Evolutionary conservation across 2,113 vertebrate species (phyloP).

Genomic region (Phylloscopus whistleri): DNA sequence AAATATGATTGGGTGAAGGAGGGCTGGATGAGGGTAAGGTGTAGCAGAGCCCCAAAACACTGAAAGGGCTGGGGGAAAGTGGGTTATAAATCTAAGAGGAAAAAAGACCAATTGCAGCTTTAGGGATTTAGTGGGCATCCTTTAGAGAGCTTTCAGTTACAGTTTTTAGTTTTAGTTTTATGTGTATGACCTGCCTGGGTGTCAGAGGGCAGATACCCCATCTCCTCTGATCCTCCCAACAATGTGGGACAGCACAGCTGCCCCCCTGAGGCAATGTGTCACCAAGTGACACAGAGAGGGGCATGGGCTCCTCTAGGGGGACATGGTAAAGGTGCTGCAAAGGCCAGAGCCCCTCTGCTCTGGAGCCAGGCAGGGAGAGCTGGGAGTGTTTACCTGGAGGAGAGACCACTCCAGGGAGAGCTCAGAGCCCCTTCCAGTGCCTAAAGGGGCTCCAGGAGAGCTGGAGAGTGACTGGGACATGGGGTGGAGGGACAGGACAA

Average conservation of each 20-base stretch:
- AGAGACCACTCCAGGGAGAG: not conserved
- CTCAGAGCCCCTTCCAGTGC: accelerated
- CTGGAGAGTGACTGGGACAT: not conserved
- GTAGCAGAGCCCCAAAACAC: not conserved
- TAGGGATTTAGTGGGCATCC: not conserved
- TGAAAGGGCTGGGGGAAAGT: not conserved
- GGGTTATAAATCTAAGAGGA: not conserved
- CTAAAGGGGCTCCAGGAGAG: not conserved
- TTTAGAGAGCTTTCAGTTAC: not conserved
- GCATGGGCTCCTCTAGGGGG: not conserved
- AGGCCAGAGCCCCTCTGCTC: not conserved
- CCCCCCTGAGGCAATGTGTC: not conserved
- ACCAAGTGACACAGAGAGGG: not conserved
- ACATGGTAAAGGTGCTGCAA: not conserved
- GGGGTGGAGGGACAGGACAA: not conserved
- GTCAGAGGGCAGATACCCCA: not conserved
- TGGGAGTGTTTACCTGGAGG: not conserved
- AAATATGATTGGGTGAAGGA: not conserved
- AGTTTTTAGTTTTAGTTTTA: not conserved
- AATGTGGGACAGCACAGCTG: not conserved
- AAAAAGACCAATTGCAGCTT: not conserved
- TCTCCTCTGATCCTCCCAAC: not conserved
- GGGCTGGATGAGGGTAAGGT: not conserved
- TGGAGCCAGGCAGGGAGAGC: not conserved
- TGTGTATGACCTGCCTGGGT: accelerated